Conservation (phyloP, 2,888 invertebrate genomes). For the Cynaeus angustus region DNA sequence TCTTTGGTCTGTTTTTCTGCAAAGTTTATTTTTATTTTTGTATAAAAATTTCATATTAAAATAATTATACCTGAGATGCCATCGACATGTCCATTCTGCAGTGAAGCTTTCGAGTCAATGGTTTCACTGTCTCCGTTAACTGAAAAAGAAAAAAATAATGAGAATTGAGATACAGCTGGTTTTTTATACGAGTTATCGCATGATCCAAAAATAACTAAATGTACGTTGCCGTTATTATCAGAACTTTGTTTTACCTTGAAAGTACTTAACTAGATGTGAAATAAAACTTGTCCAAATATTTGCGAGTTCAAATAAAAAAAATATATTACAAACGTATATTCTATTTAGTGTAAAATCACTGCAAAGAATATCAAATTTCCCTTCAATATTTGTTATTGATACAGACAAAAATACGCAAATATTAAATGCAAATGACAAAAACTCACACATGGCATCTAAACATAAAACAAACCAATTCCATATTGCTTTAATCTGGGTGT, state of each 20-base stretch:
- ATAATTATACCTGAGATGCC: conserved; percentile 26
- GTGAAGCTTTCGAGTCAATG: conserved; percentile 23
- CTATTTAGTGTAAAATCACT: too few relatives aligned
- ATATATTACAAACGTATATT: too few relatives aligned
- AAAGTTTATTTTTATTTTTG: conserved; percentile 13
- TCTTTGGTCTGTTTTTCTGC: conserved; percentile 63
- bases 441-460: too few relatives aligned
- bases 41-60: conserved; percentile 1
- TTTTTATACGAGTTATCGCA: background rate
- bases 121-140: conserved; percentile 38
- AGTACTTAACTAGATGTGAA: background rate
- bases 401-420: too few relatives aligned
- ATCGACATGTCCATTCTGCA: conserved; percentile 46
- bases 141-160: conserved; percentile 30
- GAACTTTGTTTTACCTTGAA: background rate
- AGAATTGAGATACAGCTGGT: background rate
- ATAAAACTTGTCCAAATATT: too few relatives aligned
- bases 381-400: too few relatives aligned
- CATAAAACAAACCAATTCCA: too few relatives aligned
- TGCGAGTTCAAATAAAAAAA: too few relatives aligned
- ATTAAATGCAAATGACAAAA: too few relatives aligned
- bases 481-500: too few relatives aligned
- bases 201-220: conserved; percentile 2
- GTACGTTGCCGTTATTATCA: background rate
- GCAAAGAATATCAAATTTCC: too few relatives aligned